phyloP scores from a whole-genome alignment of 1,140 invertebrate species.

The Vanessa atalanta region DNA sequence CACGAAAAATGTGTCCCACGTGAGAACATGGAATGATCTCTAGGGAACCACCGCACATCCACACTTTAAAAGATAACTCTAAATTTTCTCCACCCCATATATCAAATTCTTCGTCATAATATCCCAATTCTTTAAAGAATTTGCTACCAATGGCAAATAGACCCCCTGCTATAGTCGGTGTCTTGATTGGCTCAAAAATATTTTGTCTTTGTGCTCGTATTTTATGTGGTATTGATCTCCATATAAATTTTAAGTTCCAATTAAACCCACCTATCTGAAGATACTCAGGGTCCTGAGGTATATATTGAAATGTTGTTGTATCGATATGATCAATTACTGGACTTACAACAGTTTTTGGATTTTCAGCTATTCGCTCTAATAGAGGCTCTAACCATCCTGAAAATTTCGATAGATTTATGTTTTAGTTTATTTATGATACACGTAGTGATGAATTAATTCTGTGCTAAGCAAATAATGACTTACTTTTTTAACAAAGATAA shows the following conservation, averaged over 20 bases:
- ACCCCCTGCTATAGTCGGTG: conserved; percentile 96
- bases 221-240: conserved; percentile 95
- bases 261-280: conserved; percentile 94
- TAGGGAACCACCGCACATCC: conserved; percentile 92
- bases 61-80: conserved; percentile 97
- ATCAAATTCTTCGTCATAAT: conserved; percentile 98
- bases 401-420: conserved; percentile 27
- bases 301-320: conserved; percentile 92
- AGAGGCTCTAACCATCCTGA: conserved; percentile 97
- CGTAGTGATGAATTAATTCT: too few species aligned
- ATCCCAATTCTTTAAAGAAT: conserved; percentile 96
- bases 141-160: conserved; percentile 84
- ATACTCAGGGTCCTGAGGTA: conserved; percentile 47
- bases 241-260: conserved; percentile 97
- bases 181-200: conserved; percentile 93
- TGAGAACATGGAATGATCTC: conserved; percentile 99
- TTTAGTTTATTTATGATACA: not conserved
- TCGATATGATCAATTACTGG: conserved; percentile 96
- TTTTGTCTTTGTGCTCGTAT: conserved; percentile 88
- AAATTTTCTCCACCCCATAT: conserved; percentile 99
- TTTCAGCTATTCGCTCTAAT: conserved; percentile 93
- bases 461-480: too few species aligned
- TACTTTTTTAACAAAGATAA: too few species aligned
- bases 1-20: conserved; percentile 98
- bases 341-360: conserved; percentile 93